Base-by-base conservation (phyloP, 2,113 vertebrate species). In the Neotragus moschatus region DNA sequence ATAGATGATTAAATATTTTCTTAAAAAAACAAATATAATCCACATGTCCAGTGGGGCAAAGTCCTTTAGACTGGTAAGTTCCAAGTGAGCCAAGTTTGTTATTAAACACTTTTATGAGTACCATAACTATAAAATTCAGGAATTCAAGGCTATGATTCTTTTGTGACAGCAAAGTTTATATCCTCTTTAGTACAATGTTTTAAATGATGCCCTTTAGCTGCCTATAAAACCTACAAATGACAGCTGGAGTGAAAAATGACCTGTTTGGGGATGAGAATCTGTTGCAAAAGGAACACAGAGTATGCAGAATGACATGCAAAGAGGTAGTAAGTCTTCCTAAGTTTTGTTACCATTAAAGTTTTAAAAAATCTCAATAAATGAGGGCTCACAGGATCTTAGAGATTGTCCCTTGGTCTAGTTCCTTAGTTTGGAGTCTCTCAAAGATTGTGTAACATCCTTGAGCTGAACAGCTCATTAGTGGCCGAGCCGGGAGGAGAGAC, bases 61-160 rank as follows among this genome's bases (percentile, higher is more conserved):
- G 96, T 98, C 88, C 93, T 97, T 89, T 60, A 84, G 73, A 88
- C 73, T 39, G 86, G 36, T 96, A 73, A 96, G 95, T 97, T 95
- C 91, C 79, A 86, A 89, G 88, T 91, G 47, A 97, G 61, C 70
- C 73, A 73, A 81, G 94, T 97, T 95, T 88, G 61, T 94, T 95
- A 97, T 96, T 95, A 97, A 94, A 91, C 36, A 77, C 2, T 93
- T 98, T 97, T 98, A 97, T 97, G 96, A 97, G 96, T 93, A 47
- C 90, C 87, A 95, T 96, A 96, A 95, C 93, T 96, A 91, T 98
- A 97, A 97, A 98, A 90, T 93, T 90, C 93, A 97, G 66, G 82
- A 96, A 97, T 96, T 66, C 88, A 97, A 97, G 96, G 92, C 88
- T 94, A 60, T 79, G 81, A 94, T 93, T 93, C 90, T 77, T 90